Percentiles rank a stretch among this genome's conserved stretches.
Evolutionary conservation across 2,113 vertebrate genomes (phyloP).

Genomic region (Synodontis membranacea): DNA sequence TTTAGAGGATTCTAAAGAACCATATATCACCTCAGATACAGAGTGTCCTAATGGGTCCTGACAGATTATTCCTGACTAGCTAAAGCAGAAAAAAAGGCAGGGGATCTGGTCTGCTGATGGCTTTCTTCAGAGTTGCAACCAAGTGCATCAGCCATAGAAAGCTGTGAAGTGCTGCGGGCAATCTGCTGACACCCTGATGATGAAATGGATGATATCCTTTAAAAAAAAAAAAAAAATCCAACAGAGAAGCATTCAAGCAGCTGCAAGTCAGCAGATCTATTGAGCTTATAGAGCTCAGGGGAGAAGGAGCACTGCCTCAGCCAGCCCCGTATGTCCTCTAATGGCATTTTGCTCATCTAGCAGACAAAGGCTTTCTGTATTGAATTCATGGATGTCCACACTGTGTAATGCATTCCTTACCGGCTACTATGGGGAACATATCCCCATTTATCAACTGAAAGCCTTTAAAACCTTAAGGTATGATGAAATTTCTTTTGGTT

Average conservation of each 20-base stretch:
- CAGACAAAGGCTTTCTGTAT: conserved; percentile 51
- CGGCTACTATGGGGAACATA: conserved; percentile 37
- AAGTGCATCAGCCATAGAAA: conserved; percentile 1
- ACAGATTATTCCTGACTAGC: conserved; percentile 38
- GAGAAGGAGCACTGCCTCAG: conserved; percentile 23
- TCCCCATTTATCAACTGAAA: conserved; percentile 15
- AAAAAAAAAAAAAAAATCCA: conserved; percentile 29
- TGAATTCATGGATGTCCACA: conserved; percentile 28
- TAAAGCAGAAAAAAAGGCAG: conserved; percentile 18
- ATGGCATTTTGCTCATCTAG: conserved; percentile 43
- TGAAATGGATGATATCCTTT: conserved; percentile 45
- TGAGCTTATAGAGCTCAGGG: conserved; percentile 39
- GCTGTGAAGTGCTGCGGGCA: conserved; percentile 30
- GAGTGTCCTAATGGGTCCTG: conserved; percentile 21
- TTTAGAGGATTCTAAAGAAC: conserved; percentile 27
- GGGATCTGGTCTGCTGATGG: conserved; percentile 17
- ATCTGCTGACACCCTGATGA: conserved; percentile 38
- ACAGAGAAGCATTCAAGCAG: conserved; percentile 42
- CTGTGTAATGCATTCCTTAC: conserved; percentile 36
- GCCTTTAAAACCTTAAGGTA: conserved; percentile 9
- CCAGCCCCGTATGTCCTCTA: conserved; percentile 23
- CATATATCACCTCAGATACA: conserved; percentile 19
- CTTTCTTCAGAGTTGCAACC: conserved; percentile 28
- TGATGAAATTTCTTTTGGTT: conserved; percentile 24
- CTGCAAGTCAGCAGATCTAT: conserved; percentile 52